Evolutionary conservation across 2,113 vertebrate genomes (phyloP), one percentile per base, ranked within the genome.

Genomic region (Notothenia rossii): DNA sequence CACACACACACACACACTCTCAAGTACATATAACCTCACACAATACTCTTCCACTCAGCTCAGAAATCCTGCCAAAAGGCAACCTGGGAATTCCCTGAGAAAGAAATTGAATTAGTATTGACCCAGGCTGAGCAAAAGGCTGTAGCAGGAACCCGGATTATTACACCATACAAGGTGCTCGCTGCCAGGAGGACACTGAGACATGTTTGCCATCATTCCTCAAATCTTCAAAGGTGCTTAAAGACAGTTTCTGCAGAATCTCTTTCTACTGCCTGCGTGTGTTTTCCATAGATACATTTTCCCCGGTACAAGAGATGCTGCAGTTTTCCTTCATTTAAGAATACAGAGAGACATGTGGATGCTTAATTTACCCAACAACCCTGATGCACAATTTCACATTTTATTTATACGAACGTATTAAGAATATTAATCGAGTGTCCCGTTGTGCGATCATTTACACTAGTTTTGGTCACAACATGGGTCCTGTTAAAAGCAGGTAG

Each of bases 21-120:
- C 81, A 54, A 62, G 79, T 64, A 68, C 79, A 33, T 82, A 71
- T 70, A 86, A 70, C 78, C 65, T 69, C 60, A 40, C 75, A 82
- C 82, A 79, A 71, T 75, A 66, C 73, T 81, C 86, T 64, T 85
- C 72, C 74, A 62, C 85, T 88, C 81, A 13, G 85, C 82, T 92
- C 82, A 84, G 86, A 91, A 91, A 91, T 88, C 87, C 84, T 86
- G 86, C 88, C 88, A 90, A 89, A 79, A 90, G 79, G 86, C 88
- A 82, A 82, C 88, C 87, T 78, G 92, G 91, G 93, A 92, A 91
- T 92, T 92, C 90, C 85, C 75, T 56, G 77, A 79, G 86, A 88
- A 79, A 87, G 91, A 93, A 93, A 94, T 91, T 92, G 89, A 94
- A 94, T 93, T 93, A 89, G 92, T 93, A 93, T 92, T 93, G 92